A percentile compares a stretch with the other conserved stretches of the same genome.
Evolutionary conservation across 2,797 vertebrate genomes (phyloP).

Genomic region (Poeciliopsis presidionis): DNA sequence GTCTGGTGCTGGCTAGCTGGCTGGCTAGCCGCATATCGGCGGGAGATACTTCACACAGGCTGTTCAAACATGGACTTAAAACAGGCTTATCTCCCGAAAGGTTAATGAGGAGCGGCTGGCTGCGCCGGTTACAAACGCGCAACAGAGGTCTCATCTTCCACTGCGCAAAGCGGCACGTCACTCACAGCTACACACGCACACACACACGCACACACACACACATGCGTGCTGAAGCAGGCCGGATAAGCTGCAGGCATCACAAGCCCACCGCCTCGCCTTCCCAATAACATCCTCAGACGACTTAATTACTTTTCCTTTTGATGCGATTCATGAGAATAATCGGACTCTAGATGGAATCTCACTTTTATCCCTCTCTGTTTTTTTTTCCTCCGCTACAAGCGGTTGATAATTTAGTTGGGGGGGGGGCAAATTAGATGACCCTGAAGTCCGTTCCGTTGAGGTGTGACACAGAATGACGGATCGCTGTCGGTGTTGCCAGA

Average conservation of each 20-base stretch:
- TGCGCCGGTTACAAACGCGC: constrained; percentile 70
- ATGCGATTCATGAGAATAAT: constrained; percentile 75
- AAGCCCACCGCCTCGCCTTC: constrained; percentile 70
- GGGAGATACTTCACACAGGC: constrained; percentile 78
- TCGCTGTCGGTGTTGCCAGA: constrained; percentile 9
- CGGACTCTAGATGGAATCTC: constrained; percentile 72
- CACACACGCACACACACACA: constrained; percentile 26
- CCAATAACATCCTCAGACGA: constrained; percentile 80
- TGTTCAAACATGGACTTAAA: constrained; percentile 85
- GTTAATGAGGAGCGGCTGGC: constrained; percentile 83
- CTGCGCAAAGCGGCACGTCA: constrained; percentile 47
- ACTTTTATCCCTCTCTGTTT: constrained; percentile 38
- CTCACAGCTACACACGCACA: constrained; percentile 43
- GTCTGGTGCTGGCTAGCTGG: constrained; percentile 47
- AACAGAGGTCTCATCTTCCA: constrained; percentile 76
- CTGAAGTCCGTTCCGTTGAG: constrained; percentile 47
- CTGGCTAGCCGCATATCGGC: constrained; percentile 69
- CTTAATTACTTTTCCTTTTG: constrained; percentile 84
- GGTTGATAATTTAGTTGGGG: constrained; percentile 60
- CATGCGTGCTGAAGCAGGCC: constrained; percentile 29
- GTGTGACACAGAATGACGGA: constrained; percentile 35
- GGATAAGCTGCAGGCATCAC: constrained; percentile 77
- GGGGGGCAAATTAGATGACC: constrained; percentile 38
- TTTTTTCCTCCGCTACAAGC: constrained; percentile 37
- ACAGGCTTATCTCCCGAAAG: constrained; percentile 84